Base-by-base conservation (phyloP, 1,140 invertebrate genomes). In the Scaptomyza graminum region DNA sequence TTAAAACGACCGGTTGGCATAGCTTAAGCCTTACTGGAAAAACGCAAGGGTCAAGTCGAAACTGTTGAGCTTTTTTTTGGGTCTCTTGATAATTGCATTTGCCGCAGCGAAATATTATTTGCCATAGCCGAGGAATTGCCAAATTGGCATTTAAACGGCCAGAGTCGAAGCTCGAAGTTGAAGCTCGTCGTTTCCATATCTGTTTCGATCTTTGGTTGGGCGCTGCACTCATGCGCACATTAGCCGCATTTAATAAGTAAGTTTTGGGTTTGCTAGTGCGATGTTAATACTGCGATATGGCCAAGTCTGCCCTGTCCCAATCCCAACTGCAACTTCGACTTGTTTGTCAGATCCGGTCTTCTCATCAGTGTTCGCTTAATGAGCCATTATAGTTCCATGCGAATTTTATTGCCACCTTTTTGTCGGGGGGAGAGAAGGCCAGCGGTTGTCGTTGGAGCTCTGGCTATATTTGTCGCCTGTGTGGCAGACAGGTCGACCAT, bases 381-480 rank as follows among this genome's bases (percentile, higher is more conserved):
- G 81, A 85, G 82, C 78, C 74, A 85, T 81, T 78, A 75, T 70
- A 44, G 59, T 56, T 65, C 55, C 54, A 63, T 56, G 64, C 66
- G 66, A 59, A 59, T 72, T 82, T 81, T 81, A 81, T 81, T 74
- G 71, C 77, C 76, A 52, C 25, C 49, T 54, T 51, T 55, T 9
- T n/a, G n/a, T 25, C 67, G 39, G n/a, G 34, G 5, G 31, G 0
- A 34, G 12, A 25, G 68, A 41, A 39, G 51, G 44, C 16, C 44
- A 49, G 51, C 59, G 55, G 64, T 39, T 55, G 66, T 22, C 31
- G 41, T 60, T 80, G 67, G 71, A 68, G 79, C 87, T 87, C 79
- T 64, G 57, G 83, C 82, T 83, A 83, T 87, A 87, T 87, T 88
- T 87, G 82, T 87, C 83, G 75, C 83, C 79, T 62, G 81, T 65